These are phyloP conservation scores for Epinotia demarniana DNA, from an alignment of 2,888 invertebrate genomes.

Conservation along the genomic window DNA sequence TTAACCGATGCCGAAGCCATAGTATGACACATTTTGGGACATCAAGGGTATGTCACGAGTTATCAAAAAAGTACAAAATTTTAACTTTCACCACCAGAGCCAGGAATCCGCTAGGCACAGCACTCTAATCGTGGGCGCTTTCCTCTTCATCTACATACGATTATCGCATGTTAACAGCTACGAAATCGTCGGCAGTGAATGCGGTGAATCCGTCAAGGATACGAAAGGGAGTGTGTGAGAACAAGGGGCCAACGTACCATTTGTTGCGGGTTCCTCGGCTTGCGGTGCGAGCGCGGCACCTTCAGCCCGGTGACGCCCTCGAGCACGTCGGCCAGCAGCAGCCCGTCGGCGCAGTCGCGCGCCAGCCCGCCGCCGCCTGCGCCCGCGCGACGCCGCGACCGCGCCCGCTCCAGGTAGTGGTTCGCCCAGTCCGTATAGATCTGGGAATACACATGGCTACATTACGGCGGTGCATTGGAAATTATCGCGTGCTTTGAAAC, in stretches of 20 bases:
- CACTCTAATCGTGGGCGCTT: too few species aligned
- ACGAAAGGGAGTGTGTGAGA: background rate
- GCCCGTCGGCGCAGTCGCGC: constrained; percentile 95
- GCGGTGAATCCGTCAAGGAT: background rate
- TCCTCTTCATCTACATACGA: too few species aligned
- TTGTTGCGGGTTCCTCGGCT: constrained; percentile 95
- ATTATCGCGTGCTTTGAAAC: too few species aligned
- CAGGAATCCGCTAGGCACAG: too few species aligned
- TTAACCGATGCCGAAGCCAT: too few species aligned
- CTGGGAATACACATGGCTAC: constrained; percentile 80
- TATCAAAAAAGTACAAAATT: too few species aligned
- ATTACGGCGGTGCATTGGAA: too few species aligned
- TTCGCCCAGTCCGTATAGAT: constrained; percentile 99
- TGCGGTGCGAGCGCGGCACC: constrained; percentile 89
- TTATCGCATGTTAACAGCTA: too few species aligned
- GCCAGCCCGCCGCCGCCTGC: constrained; percentile 89
- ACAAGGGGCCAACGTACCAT: constrained; percentile 90
- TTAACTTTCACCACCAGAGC: too few species aligned
- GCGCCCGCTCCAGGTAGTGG: constrained; percentile 96
- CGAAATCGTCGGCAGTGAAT: too few species aligned
- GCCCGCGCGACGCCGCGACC: constrained; percentile 92
- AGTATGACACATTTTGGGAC: too few species aligned
- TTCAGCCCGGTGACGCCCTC: constrained; percentile 94
- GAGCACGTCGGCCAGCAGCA: constrained; percentile 96
- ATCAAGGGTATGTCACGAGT: too few species aligned